Evolutionary conservation across 2,797 vertebrate genomes (phyloP).

Genomic region (Pelodytes ibericus): DNA sequence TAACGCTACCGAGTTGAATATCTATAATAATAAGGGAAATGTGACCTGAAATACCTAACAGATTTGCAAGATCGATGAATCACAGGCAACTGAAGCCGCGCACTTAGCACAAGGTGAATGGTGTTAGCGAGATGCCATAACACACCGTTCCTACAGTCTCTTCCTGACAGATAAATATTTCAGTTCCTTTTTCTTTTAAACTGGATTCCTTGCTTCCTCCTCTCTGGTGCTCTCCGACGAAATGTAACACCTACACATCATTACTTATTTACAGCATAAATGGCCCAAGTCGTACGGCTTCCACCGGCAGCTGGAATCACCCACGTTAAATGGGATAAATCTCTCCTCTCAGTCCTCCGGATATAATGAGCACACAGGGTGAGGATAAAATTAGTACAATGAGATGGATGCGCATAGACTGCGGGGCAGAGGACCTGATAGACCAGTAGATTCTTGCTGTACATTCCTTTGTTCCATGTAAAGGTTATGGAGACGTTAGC

Average conservation of each 20-base stretch:
- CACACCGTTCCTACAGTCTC: conserved; percentile 10
- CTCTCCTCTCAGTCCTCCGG: background rate
- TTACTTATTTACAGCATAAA: conserved; percentile 47
- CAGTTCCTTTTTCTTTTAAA: conserved; percentile 34
- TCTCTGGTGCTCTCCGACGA: conserved; percentile 18
- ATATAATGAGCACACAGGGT: background rate
- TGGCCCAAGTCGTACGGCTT: conserved; percentile 11
- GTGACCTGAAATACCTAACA: too few species aligned
- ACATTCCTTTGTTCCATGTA: too few species aligned
- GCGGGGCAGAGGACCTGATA: too few species aligned
- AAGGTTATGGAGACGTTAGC: too few species aligned
- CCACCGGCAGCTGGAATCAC: background rate
- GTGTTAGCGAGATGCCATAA: background rate
- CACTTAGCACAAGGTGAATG: too few species aligned
- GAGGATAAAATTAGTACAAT: background rate
- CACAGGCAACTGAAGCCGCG: too few species aligned
- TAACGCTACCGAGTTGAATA: too few species aligned
- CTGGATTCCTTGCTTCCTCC: conserved; percentile 22
- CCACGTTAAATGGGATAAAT: background rate
- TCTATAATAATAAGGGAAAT: too few species aligned
- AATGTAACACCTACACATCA: conserved; percentile 37
- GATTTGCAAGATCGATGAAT: too few species aligned
- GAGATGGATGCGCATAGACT: background rate
- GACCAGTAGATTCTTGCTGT: too few species aligned
- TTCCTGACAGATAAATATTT: conserved; percentile 36